A percentile compares a stretch with the other conserved stretches of the same genome.
Conservation (phyloP, 2,113 vertebrate species). For the Apodemus speciosus region DNA sequence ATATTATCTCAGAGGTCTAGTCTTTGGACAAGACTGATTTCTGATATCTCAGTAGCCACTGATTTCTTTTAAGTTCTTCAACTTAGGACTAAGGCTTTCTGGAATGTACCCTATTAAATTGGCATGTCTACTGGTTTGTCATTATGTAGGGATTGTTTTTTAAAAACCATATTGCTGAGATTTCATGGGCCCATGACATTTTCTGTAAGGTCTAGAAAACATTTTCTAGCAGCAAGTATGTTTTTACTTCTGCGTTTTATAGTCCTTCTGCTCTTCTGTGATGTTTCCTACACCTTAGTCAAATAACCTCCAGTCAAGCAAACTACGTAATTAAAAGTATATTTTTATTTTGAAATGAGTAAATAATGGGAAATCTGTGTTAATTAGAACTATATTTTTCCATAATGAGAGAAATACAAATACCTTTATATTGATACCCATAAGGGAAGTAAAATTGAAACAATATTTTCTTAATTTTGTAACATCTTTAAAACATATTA, state of each 20-base stretch:
- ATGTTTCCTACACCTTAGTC: not conserved
- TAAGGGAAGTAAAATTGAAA: not conserved
- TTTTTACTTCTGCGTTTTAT: not conserved
- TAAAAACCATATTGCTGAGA: not conserved
- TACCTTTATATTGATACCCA: not conserved
- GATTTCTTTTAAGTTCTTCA: not conserved
- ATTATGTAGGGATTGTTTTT: not conserved
- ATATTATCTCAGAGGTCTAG: not conserved
- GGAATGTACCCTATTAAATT: not conserved
- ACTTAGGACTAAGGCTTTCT: not conserved
- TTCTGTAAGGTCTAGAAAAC: not conserved
- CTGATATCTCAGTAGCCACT: not conserved
- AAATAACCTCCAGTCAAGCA: not conserved
- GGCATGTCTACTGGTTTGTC: not conserved
- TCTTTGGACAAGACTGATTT: not conserved
- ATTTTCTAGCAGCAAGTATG: not conserved
- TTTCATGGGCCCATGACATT: not conserved
- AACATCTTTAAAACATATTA: not conserved
- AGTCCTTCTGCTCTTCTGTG: not conserved
- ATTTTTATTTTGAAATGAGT: not conserved
- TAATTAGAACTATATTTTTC: not conserved
- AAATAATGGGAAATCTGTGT: not conserved
- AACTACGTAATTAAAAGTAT: not conserved
- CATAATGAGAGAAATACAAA: not conserved
- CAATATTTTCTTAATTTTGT: conserved; percentile 1